These are phyloP conservation scores for Drosophila lowei DNA, from an alignment of 1,140 invertebrate species.

Conservation along the genomic window DNA sequence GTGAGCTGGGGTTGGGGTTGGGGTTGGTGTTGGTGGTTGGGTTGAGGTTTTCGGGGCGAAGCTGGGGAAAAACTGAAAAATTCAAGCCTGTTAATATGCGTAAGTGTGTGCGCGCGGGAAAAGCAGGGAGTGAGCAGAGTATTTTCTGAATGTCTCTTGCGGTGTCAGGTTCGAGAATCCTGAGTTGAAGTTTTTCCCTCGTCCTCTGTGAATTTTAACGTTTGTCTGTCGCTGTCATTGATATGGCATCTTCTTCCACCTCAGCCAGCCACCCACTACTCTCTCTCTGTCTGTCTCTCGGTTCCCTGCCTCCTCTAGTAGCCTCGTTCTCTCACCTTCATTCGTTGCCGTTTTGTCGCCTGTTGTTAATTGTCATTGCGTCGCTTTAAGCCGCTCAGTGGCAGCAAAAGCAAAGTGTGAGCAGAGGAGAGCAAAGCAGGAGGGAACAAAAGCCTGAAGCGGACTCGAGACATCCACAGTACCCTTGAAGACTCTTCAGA, in stretches of 20 bases:
- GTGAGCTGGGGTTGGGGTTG: neutral
- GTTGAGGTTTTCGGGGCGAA: conserved; percentile 9
- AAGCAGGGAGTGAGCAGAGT: neutral
- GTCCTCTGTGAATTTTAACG: neutral
- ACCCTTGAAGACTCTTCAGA: no score
- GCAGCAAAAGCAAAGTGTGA: neutral
- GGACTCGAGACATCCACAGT: no score
- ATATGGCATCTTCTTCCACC: conserved; percentile 50
- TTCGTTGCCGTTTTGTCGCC: conserved; percentile 61
- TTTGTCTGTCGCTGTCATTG: conserved; percentile 59
- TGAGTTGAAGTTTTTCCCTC: conserved; percentile 14
- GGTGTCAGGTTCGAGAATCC: conserved; percentile 29
- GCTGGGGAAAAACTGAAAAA: conserved; percentile 37
- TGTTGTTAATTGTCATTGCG: conserved; percentile 79
- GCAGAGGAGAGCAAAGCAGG: neutral
- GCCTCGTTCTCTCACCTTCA: conserved; percentile 11
- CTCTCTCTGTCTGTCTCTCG: neutral
- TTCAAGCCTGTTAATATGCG: conserved; percentile 73
- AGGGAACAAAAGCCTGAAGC: no score
- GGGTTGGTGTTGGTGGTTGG: neutral
- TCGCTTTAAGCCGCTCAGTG: conserved; percentile 71
- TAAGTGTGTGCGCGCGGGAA: conserved; percentile 37
- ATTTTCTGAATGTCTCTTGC: conserved; percentile 15
- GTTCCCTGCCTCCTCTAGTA: neutral
- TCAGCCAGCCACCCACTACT: conserved; percentile 14